A percentile compares a stretch with the other conserved stretches of the same genome.
These are phyloP conservation scores for Ryuthela nishihirai DNA, from an alignment of 2,888 invertebrate genomes.

Conservation along the genomic window DNA sequence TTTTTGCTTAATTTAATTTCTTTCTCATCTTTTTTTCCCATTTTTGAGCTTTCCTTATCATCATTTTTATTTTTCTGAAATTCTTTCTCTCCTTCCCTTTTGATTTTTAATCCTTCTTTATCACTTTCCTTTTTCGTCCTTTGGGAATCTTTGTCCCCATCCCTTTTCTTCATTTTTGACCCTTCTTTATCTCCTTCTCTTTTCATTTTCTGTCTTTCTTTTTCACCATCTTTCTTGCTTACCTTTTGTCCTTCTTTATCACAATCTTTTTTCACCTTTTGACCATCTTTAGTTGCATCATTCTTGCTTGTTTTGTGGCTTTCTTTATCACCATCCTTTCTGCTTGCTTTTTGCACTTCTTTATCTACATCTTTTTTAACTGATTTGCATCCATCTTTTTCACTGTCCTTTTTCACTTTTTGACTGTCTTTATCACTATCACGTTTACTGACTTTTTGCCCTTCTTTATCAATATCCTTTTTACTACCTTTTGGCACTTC, in stretches of 20 bases:
- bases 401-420: too few species aligned
- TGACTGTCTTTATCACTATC: constrained; percentile 21
- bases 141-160: not conserved
- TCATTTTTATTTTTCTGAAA: constrained; percentile 14
- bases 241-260: not conserved
- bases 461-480: constrained; percentile 16
- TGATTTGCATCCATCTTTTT: not conserved
- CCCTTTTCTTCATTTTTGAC: not conserved
- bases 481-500: too few species aligned
- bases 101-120: not conserved
- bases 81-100: constrained; percentile 1
- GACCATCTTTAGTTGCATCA: not conserved
- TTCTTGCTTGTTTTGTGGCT: not conserved
- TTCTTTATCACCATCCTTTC: too few species aligned
- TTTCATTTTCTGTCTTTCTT: constrained; percentile 30
- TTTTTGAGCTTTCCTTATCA: constrained; percentile 10
- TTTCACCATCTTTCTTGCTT: constrained; percentile 18
- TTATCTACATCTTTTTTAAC: not conserved
- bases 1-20: constrained; percentile 14
- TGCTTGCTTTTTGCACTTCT: not conserved
- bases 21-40: constrained; percentile 13
- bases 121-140: not conserved
- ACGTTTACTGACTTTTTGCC: constrained; percentile 14
- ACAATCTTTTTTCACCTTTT: not conserved
- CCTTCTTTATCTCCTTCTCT: too few species aligned